Base-by-base conservation (phyloP, 2,113 vertebrate genomes). In the Salvelinus alpinus region DNA sequence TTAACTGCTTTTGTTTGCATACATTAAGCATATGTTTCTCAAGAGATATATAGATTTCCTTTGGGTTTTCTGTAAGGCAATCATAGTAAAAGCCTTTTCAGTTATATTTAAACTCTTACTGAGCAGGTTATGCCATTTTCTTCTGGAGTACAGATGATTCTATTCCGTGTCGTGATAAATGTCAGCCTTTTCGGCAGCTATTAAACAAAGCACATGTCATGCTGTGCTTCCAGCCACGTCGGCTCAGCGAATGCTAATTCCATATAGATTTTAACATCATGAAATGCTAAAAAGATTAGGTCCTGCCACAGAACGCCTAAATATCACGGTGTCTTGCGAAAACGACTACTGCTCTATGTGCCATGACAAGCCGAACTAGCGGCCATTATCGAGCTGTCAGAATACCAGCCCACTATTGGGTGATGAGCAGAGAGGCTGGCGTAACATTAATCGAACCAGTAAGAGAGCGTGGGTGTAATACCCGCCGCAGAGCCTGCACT, bases 381-480 rank as follows among this genome's bases (percentile, higher is more conserved):
- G 38, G 38, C 38, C 38, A 11, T 44, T 87, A 87, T 83, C 82
- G 82, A 74, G 64, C 64, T 86, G 87, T 85, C 84, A 80, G 83
- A 60, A 80, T 74, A 66, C 73, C 82, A 74, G 83, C 87, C 81
- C 75, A n/a, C 86, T 80, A 78, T 34, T 73, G 67, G 64, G 70
- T 71, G 84, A 86, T 82, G 88, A 87, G 87, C 34, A 11, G 16
- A 65, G 48, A 27, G 60, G 48, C 81, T 81, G 84, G 85, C 86
- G 75, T 54, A 66, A 31, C 80, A 77, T 91, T 84, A 85, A 88
- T 89, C 84, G 82, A 73, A 77, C 67, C 64, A 72, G 4, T 4
- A 14, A 54, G 74, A 4, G 38, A 65, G 80, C 57, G 88, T 86
- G 83, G 83, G 91, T 88, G 84, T 84, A 86, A 79, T 80, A 79